These are phyloP conservation scores for Oreonectes daqikongensis DNA, from an alignment of 2,797 vertebrate genomes.

Conservation along the genomic window DNA sequence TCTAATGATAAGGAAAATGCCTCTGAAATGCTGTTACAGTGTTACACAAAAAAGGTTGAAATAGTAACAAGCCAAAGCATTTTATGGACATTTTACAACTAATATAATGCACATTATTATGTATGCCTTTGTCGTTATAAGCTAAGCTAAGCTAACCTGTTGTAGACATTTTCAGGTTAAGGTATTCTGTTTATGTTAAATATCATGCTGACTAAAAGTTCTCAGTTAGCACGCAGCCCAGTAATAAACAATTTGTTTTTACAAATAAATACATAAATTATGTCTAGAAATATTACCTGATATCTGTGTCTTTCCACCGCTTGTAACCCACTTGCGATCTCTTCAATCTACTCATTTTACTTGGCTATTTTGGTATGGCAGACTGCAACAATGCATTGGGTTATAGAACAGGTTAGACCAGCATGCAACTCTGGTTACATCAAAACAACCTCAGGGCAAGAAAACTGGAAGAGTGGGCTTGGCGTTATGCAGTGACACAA, in stretches of 20 bases:
- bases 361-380: background rate
- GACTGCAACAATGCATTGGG: background rate
- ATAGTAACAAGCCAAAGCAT: background rate
- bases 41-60: background rate
- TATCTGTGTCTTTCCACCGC: slow-evolving; percentile 61
- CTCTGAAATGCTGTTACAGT: background rate
- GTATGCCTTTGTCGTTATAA: background rate
- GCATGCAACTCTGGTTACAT: slow-evolving; percentile 27
- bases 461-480: slow-evolving; percentile 10
- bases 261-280: background rate
- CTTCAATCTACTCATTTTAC: slow-evolving; percentile 60
- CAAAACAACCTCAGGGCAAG: background rate
- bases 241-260: background rate
- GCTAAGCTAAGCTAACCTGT: background rate
- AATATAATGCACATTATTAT: too few relatives aligned
- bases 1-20: background rate
- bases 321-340: slow-evolving; percentile 56
- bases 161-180: background rate
- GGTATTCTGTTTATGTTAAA: background rate
- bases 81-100: background rate
- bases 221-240: background rate
- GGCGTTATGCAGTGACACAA: background rate
- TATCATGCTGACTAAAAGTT: background rate
- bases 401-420: slow-evolving; percentile 48
- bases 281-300: slow-evolving; percentile 56